Evolutionary conservation across 2,113 vertebrate genomes (phyloP).

Genomic region (Brevimyrus niger): DNA sequence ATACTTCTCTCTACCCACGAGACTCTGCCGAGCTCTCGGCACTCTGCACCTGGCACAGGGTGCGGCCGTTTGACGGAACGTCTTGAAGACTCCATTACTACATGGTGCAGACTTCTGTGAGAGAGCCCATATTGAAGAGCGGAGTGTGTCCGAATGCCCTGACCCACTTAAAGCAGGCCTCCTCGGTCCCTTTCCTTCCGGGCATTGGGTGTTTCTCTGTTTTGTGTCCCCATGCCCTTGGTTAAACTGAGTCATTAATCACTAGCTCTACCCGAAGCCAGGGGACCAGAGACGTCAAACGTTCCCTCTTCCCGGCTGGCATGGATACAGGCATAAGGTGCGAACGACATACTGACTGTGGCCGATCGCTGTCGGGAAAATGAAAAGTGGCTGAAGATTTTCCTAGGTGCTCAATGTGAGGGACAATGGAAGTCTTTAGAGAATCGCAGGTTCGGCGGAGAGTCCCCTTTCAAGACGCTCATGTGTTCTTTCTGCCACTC

Average conservation of each 20-base stretch:
- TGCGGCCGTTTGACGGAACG: background rate
- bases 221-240: background rate
- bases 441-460: background rate
- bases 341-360: background rate
- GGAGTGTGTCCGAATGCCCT: background rate
- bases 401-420: background rate
- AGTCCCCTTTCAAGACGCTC: background rate
- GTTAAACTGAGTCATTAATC: background rate
- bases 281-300: background rate
- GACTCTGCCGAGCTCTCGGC: too few species aligned
- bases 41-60: background rate
- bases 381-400: background rate
- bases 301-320: background rate
- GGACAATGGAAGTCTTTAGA: background rate
- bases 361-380: background rate
- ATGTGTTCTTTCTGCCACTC: background rate
- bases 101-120: background rate
- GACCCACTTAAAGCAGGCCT: background rate
- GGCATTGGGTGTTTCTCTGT: background rate
- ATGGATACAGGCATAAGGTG: background rate
- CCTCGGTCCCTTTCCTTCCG: background rate
- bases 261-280: background rate
- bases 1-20: background rate
- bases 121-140: background rate
- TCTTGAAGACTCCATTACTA: background rate